A percentile compares a stretch with the other conserved stretches of the same genome.
Evolutionary conservation across 1,140 invertebrate species (phyloP).

Genomic region (Drosophila subpulchrella): DNA sequence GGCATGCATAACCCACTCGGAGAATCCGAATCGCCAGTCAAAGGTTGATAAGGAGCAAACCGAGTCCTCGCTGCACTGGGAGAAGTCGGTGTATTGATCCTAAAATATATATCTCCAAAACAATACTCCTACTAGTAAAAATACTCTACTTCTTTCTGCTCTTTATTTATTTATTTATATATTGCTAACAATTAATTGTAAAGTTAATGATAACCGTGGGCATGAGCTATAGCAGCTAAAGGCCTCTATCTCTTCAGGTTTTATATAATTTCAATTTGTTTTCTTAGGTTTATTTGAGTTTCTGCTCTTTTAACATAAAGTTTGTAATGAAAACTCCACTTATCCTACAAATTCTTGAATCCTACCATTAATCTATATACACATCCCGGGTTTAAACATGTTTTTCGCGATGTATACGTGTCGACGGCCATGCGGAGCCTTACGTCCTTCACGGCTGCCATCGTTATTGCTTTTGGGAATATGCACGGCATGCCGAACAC

Average conservation of each 20-base stretch:
- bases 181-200: too few relatives aligned
- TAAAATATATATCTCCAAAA: too few relatives aligned
- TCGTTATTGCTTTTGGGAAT: slow-evolving; percentile 82
- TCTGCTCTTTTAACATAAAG: too few relatives aligned
- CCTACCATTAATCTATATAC: neutral
- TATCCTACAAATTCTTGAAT: neutral
- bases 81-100: neutral
- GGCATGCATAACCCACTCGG: slow-evolving; percentile 46
- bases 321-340: neutral
- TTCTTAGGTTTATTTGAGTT: too few relatives aligned
- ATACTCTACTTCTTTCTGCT: neutral
- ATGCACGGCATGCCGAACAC: slow-evolving; percentile 67
- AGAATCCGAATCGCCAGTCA: slow-evolving; percentile 35
- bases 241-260: too few relatives aligned
- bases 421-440: slow-evolving; percentile 2
- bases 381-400: neutral
- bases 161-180: too few relatives aligned
- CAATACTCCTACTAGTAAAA: too few relatives aligned
- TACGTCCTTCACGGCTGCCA: slow-evolving; percentile 58
- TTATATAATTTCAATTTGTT: too few relatives aligned
- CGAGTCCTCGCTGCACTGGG: slow-evolving; percentile 19
- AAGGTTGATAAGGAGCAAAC: slow-evolving; percentile 12
- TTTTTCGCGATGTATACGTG: slow-evolving; percentile 20
- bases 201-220: too few relatives aligned
- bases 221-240: too few relatives aligned